phyloP scores from a whole-genome alignment of 2,888 invertebrate genomes.

The Coelinius sp. region DNA sequence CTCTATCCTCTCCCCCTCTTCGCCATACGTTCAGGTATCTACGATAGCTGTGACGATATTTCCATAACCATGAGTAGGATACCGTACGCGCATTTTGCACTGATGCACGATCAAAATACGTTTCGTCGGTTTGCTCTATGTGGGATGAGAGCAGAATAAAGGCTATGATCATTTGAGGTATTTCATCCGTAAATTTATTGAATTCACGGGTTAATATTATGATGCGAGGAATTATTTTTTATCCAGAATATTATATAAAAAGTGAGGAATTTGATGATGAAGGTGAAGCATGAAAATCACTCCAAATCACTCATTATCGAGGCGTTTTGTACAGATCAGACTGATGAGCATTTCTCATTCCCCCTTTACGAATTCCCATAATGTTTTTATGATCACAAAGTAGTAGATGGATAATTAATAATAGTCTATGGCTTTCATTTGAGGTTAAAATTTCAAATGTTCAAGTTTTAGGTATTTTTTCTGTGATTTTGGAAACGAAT shows the following conservation, averaged over 20 bases:
- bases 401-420: background rate
- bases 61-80: slow-evolving; percentile 26
- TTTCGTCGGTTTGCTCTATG: background rate
- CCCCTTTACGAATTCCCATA: background rate
- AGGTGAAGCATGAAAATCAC: too few relatives aligned
- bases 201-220: too few relatives aligned
- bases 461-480: too few relatives aligned
- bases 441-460: background rate
- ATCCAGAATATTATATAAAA: too few relatives aligned
- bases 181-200: background rate
- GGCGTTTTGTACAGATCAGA: too few relatives aligned
- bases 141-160: background rate
- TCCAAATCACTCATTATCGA: too few relatives aligned
- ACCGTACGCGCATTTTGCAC: slow-evolving; percentile 4
- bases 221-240: too few relatives aligned
- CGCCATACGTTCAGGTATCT: background rate
- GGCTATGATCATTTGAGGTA: background rate
- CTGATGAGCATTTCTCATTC: too few relatives aligned
- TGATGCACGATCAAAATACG: slow-evolving; percentile 15
- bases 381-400: background rate
- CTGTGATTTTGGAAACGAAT: too few relatives aligned
- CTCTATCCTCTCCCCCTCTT: background rate
- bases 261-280: too few relatives aligned
- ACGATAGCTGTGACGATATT: slow-evolving; percentile 25
- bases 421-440: background rate